Base-by-base conservation (phyloP, 2,888 invertebrate species). In the Automeris io region DNA sequence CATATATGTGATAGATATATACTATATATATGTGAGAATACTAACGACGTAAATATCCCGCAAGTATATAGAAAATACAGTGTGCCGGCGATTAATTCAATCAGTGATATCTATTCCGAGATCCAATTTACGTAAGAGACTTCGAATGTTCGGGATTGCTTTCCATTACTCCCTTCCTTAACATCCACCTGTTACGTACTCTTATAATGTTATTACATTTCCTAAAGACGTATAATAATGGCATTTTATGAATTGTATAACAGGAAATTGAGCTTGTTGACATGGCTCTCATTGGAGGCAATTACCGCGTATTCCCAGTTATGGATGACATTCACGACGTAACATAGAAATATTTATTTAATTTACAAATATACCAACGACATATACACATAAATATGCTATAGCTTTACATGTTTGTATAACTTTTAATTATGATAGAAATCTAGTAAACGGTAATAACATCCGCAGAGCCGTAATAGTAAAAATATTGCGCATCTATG, bases 81-180 rank as follows among this genome's bases (percentile, higher is more conserved):
- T 54, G 56, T 59, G 61, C 54, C 73, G 65, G 63, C 70, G 69
- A 61, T 69, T 78, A 79, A 80, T 79, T 76, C 77, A 77, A 80
- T 80, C 77, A 75, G 63, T 61, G 69, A 70, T 74, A 78, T 76
- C 77, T 70, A 74, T 75, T 73, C 75, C 69, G 63, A 68, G 68
- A 75, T 73, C 68, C 76, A 79, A 79, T 78, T 73, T 77, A 72
- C 68, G 69, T 70, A 69, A 77, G 75, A 74, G 71, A 71, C 55
- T 74, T 57, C 44, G 54, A 60, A 56, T 60, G 61, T 53, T 55
- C 49, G 47, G 52, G 53, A 57, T 59, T 55, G 46, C 37, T 54
- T 41, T 51, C 54, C 57, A 50, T 55, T 54, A 45, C 49, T 43
- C 35, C 7, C 19, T 12, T 31, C 19, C 21, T 29, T 34, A 37